phyloP scores from a whole-genome alignment of 1,140 invertebrate genomes.

The Microvelia longipes region DNA sequence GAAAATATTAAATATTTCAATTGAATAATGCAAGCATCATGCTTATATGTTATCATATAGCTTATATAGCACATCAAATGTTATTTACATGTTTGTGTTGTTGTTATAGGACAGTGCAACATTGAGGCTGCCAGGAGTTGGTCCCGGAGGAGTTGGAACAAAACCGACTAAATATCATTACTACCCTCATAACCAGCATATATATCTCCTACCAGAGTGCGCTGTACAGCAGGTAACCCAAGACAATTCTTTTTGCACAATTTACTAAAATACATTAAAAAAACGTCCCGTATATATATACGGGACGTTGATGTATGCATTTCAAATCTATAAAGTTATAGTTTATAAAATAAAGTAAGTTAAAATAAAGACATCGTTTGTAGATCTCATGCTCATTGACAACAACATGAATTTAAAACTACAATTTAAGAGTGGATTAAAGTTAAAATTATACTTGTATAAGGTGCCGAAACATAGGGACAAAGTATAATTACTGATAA shows the following conservation, averaged over 20 bases:
- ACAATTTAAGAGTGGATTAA: too few species aligned
- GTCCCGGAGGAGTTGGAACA: slow-evolving; percentile 43
- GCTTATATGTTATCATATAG: too few species aligned
- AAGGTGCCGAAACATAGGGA: too few species aligned
- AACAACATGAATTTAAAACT: too few species aligned
- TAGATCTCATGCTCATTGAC: too few species aligned
- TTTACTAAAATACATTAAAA: not conserved
- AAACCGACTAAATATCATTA: slow-evolving; percentile 85
- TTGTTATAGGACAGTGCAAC: slow-evolving; percentile 17
- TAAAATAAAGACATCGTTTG: too few species aligned
- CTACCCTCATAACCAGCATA: slow-evolving; percentile 84
- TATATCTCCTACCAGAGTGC: slow-evolving; percentile 78
- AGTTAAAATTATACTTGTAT: too few species aligned
- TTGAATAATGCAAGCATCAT: too few species aligned
- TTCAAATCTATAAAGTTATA: not conserved
- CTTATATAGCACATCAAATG: too few species aligned
- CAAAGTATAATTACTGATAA: too few species aligned
- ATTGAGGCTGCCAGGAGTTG: slow-evolving; percentile 42
- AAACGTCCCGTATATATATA: not conserved
- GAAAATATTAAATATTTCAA: too few species aligned
- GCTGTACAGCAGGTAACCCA: slow-evolving; percentile 68
- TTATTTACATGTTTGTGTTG: too few species aligned
- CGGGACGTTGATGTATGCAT: not conserved
- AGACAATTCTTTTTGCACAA: not conserved
- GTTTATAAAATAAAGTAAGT: not conserved